Percentiles rank a stretch among this genome's conserved stretches.
These are phyloP conservation scores for Phasia obesa DNA, from an alignment of 2,888 invertebrate species.

Conservation along the genomic window DNA sequence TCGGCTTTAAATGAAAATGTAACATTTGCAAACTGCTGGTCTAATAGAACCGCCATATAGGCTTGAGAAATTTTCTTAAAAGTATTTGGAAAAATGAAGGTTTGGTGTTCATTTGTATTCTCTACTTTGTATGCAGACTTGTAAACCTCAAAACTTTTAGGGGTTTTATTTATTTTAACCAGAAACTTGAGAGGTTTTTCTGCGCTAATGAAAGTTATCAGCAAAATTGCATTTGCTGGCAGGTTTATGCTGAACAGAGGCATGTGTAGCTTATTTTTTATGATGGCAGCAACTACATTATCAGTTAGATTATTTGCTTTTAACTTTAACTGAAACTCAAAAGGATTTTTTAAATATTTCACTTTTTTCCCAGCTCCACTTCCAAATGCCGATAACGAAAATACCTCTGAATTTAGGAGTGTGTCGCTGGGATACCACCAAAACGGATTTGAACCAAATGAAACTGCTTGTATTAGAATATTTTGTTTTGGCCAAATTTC, in stretches of 20 bases:
- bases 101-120: not conserved
- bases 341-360: conserved; percentile 8
- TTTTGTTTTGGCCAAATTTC: not conserved
- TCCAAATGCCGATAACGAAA: conserved; percentile 70
- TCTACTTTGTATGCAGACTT: not conserved
- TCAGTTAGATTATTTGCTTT: not conserved
- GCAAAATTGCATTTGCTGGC: conserved; percentile 69
- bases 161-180: conserved; percentile 58
- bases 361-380: conserved; percentile 15
- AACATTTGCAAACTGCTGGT: not conserved
- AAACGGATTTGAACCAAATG: conserved; percentile 71
- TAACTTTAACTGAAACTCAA: conserved; percentile 65
- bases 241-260: conserved; percentile 70
- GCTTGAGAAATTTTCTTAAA: conserved; percentile 6
- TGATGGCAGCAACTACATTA: conserved; percentile 36
- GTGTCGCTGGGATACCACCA: conserved; percentile 76
- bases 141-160: conserved; percentile 70
- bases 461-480: conserved; percentile 57
- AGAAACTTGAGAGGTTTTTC: conserved; percentile 66
- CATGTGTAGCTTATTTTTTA: conserved; percentile 71
- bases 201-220: conserved; percentile 65
- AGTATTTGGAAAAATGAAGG: conserved; percentile 2
- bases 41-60: conserved; percentile 66
- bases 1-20: conserved; percentile 50
- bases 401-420: conserved; percentile 63